phyloP scores from a whole-genome alignment of 2,888 invertebrate genomes.

The Hirtodrosophila cameraria region DNA sequence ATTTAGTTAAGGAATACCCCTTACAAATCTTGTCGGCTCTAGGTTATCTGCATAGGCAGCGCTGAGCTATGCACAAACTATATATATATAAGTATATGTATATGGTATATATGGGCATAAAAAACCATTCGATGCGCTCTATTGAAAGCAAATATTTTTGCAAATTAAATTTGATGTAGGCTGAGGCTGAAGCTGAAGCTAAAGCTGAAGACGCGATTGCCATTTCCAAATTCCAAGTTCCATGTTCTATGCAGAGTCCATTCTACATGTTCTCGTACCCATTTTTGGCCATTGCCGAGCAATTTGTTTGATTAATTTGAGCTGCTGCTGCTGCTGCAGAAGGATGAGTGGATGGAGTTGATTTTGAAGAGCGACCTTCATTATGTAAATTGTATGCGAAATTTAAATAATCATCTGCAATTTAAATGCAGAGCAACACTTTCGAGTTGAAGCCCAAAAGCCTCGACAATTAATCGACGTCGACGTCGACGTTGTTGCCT shows the following conservation, averaged over 20 bases:
- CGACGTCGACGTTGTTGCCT: slow-evolving; percentile 25
- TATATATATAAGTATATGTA: no score
- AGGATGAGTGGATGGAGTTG: background rate
- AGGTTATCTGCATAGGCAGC: slow-evolving; percentile 16
- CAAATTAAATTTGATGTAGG: slow-evolving; percentile 70
- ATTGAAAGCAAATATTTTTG: slow-evolving; percentile 75
- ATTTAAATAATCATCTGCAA: slow-evolving; percentile 80
- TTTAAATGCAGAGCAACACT: slow-evolving; percentile 79
- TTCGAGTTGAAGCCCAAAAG: slow-evolving; percentile 40
- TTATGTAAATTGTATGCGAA: slow-evolving; percentile 79
- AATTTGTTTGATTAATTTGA: slow-evolving; percentile 77
- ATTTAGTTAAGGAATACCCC: slow-evolving; percentile 5
- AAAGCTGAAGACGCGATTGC: slow-evolving; percentile 43
- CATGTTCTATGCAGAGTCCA: slow-evolving; percentile 1
- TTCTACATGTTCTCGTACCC: slow-evolving; percentile 3
- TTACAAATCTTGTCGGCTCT: background rate
- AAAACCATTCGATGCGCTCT: slow-evolving; percentile 16
- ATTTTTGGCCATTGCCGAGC: slow-evolving; percentile 49
- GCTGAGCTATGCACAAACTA: slow-evolving; percentile 31
- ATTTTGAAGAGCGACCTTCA: slow-evolving; percentile 62
- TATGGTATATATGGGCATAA: background rate
- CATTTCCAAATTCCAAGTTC: slow-evolving; percentile 19
- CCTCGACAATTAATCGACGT: slow-evolving; percentile 72
- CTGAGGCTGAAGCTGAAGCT: no score
- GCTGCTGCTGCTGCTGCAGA: slow-evolving; percentile 12